Conservation (phyloP, 2,113 vertebrate species). For the Gavialis gangeticus region DNA sequence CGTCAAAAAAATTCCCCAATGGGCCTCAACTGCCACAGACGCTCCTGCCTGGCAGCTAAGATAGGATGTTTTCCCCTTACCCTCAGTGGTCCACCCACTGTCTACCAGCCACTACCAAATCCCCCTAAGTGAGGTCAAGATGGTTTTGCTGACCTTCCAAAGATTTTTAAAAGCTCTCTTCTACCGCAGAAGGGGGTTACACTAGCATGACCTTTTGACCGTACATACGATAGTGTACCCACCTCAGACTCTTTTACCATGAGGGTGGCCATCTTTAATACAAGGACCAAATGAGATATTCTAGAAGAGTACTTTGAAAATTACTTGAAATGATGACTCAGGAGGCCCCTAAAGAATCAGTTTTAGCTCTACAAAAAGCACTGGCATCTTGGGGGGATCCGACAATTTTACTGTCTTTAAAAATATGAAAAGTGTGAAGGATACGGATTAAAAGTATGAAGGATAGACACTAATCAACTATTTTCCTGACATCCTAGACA, state of each 20-base stretch:
- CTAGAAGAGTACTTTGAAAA: neutral
- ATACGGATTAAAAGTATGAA: neutral
- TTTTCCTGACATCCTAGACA: too few species aligned
- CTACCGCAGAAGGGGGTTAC: too few species aligned
- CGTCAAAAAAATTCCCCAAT: too few species aligned
- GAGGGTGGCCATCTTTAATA: neutral
- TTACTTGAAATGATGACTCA: neutral
- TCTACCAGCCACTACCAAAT: too few species aligned
- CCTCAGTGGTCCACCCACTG: too few species aligned
- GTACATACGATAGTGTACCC: accelerated
- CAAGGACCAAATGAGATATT: accelerated
- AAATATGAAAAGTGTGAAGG: too few species aligned
- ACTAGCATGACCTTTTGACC: too few species aligned
- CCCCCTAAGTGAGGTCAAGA: neutral
- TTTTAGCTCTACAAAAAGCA: neutral
- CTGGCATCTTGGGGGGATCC: accelerated
- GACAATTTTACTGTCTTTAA: neutral
- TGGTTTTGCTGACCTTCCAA: too few species aligned
- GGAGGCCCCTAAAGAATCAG: neutral
- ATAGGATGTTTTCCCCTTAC: too few species aligned
- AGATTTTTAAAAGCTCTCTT: too few species aligned
- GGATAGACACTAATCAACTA: neutral
- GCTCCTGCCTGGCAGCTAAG: too few species aligned
- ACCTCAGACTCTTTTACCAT: neutral
- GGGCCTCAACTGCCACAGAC: too few species aligned